A percentile compares a stretch with the other conserved stretches of the same genome.
Conservation (phyloP, 2,888 invertebrate genomes). For the Cantharis rustica region DNA sequence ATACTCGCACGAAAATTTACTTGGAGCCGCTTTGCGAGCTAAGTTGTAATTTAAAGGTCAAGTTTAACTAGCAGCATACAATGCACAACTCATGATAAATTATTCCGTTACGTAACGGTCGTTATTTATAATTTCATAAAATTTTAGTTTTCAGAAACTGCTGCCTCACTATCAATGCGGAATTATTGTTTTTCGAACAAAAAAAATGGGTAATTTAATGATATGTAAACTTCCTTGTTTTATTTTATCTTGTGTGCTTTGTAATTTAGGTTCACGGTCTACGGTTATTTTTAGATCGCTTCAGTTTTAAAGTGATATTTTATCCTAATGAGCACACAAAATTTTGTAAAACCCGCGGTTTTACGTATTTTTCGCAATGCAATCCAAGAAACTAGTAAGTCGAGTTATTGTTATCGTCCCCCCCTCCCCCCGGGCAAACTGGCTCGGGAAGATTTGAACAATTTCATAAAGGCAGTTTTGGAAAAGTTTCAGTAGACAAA, state of each 20-base stretch:
- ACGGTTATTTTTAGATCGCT: neutral
- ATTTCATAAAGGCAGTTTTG: too few relatives aligned
- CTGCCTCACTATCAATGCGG: neutral
- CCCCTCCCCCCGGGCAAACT: too few relatives aligned
- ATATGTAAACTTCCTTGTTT: neutral
- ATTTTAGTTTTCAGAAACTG: neutral
- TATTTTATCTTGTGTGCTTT: neutral
- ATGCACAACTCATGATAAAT: neutral
- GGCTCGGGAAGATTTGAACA: too few relatives aligned
- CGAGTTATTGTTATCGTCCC: neutral
- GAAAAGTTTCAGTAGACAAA: too few relatives aligned
- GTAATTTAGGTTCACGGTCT: neutral
- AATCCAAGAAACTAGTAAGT: neutral
- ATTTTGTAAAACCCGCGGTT: too few relatives aligned
- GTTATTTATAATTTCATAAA: neutral
- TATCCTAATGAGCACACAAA: too few relatives aligned
- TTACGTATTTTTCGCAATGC: neutral
- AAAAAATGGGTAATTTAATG: neutral
- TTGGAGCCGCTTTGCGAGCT: neutral
- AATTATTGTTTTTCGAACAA: neutral
- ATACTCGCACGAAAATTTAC: neutral
- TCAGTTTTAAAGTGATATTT: neutral
- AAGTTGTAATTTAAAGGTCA: neutral
- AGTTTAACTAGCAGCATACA: neutral
- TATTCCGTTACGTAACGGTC: neutral